A percentile compares a stretch with the other conserved stretches of the same genome.
Conservation (phyloP, 2,113 vertebrate species). For the Collichthys lucidus region DNA sequence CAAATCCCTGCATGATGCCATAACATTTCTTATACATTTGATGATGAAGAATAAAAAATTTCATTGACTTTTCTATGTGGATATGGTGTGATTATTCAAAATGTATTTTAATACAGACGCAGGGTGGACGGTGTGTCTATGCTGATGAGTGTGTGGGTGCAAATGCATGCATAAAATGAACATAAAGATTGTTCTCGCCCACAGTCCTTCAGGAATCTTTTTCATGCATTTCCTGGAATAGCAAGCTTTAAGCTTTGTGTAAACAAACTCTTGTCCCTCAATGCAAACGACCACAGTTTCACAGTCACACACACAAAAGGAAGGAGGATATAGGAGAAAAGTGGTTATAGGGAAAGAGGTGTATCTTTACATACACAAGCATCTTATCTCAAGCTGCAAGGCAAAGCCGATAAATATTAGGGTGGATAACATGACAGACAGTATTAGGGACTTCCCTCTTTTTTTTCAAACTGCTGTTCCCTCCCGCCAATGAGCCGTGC, state of each 20-base stretch:
- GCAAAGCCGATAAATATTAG: conserved; percentile 1
- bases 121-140: neutral
- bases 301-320: neutral
- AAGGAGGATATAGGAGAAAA: neutral
- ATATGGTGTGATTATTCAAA: neutral
- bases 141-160: conserved; percentile 11
- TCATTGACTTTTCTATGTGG: neutral
- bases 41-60: conserved; percentile 31
- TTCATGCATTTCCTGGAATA: neutral
- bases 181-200: neutral
- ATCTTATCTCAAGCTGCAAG: neutral
- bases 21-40: neutral
- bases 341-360: neutral
- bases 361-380: neutral
- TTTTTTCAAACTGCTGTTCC: conserved; percentile 32
- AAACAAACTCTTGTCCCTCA: neutral
- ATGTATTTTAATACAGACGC: neutral
- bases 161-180: conserved; percentile 21
- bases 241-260: neutral
- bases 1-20: neutral
- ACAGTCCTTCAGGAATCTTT: neutral
- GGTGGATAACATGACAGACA: conserved; percentile 3
- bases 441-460: conserved; percentile 47
- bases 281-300: neutral
- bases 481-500: conserved; percentile 63